Evolutionary conservation across 2,113 vertebrate species (phyloP).

Genomic region (Sinocyclocheilus rhinocerous): DNA sequence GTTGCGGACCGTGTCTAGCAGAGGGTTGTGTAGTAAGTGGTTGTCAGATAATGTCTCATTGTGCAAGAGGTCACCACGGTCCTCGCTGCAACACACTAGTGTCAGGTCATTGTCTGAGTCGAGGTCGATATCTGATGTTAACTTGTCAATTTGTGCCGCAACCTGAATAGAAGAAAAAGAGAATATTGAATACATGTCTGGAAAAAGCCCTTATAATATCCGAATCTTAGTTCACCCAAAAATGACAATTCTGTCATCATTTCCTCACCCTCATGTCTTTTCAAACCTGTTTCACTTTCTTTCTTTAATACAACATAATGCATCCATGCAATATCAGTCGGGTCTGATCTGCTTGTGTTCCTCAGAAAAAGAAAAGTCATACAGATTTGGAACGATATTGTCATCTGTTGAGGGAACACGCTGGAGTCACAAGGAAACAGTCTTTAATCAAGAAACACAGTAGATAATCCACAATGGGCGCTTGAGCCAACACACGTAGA

Average conservation of each 20-base stretch:
- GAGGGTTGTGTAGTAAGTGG: conserved; percentile 75
- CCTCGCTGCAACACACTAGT: conserved; percentile 80
- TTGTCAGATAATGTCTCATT: conserved; percentile 77
- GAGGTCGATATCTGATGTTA: conserved; percentile 82
- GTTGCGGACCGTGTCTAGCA: conserved; percentile 53
- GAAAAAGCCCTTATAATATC: background rate
- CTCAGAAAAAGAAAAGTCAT: too few species aligned
- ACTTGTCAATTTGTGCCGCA: conserved; percentile 83
- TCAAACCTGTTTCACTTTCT: background rate
- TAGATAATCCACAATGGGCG: too few species aligned
- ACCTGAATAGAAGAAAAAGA: conserved; percentile 70
- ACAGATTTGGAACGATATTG: too few species aligned
- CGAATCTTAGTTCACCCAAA: too few species aligned
- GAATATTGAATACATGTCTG: background rate
- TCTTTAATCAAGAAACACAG: too few species aligned
- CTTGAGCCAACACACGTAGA: too few species aligned
- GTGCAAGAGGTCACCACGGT: conserved; percentile 77
- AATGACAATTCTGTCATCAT: background rate
- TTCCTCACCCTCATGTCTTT: background rate
- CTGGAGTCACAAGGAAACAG: too few species aligned
- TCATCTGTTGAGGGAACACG: too few species aligned
- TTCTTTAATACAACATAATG: background rate
- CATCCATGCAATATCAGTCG: too few species aligned
- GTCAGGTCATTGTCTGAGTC: conserved; percentile 77
- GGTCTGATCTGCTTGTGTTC: too few species aligned